A percentile compares a stretch with the other conserved stretches of the same genome.
These are phyloP conservation scores for Spinus olivaceus DNA, from an alignment of 2,797 vertebrate species.

Conservation along the genomic window DNA sequence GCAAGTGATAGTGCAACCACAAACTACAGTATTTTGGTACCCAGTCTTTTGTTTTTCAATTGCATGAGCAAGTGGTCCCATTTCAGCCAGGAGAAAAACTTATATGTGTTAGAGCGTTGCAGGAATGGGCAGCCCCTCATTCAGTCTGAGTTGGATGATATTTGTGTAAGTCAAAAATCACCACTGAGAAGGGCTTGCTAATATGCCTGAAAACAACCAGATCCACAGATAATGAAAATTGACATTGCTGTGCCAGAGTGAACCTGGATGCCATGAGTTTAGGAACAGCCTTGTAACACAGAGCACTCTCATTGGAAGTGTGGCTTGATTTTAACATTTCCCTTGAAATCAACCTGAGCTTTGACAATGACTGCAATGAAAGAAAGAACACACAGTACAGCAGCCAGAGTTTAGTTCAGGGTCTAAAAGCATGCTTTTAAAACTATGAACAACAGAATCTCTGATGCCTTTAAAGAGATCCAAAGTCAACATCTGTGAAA, in stretches of 20 bases:
- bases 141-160: background rate
- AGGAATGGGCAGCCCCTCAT: background rate
- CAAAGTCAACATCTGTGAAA: background rate
- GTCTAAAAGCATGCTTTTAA: background rate
- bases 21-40: background rate
- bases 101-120: fast-evolving
- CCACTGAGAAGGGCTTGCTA: background rate
- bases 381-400: background rate
- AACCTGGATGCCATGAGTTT: background rate
- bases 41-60: background rate
- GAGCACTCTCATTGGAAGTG: background rate
- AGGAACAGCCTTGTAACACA: background rate
- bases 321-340: background rate
- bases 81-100: background rate
- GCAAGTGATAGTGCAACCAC: background rate
- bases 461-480: background rate
- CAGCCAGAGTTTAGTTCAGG: background rate
- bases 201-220: background rate
- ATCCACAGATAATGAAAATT: background rate
- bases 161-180: background rate
- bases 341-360: background rate
- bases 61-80: background rate
- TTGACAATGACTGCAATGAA: background rate
- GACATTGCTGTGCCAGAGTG: background rate
- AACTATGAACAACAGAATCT: background rate